phyloP scores from a whole-genome alignment of 2,888 invertebrate genomes.

The Stegophylla sp. region DNA sequence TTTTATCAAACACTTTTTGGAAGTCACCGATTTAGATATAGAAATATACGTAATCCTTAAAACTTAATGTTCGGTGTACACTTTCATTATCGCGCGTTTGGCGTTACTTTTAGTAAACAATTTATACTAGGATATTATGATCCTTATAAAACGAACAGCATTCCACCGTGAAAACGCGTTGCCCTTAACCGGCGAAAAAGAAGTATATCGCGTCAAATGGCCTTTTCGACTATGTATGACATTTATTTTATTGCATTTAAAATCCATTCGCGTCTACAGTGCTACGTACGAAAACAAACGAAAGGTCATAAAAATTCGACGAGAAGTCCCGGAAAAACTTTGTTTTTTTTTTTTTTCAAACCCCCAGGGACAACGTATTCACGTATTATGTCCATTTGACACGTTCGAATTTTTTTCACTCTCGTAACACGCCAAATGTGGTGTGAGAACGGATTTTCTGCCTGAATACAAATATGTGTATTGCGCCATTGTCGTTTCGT shows the following conservation, averaged over 20 bases:
- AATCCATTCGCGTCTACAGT: slow-evolving; percentile 32
- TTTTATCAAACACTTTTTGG: too few species aligned
- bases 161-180: background rate
- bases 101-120: too few species aligned
- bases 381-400: slow-evolving; percentile 50
- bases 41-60: too few species aligned
- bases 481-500: slow-evolving; percentile 3
- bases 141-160: too few species aligned
- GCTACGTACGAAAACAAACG: slow-evolving; percentile 31
- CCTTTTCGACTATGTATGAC: slow-evolving; percentile 47
- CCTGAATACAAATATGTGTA: slow-evolving; percentile 31
- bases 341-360: slow-evolving; percentile 16
- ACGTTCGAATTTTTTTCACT: slow-evolving; percentile 21
- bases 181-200: slow-evolving; percentile 3
- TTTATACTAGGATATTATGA: too few species aligned
- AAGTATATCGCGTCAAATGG: slow-evolving; percentile 33
- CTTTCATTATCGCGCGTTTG: too few species aligned
- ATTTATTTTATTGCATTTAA: slow-evolving; percentile 54
- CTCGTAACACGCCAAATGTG: slow-evolving; percentile 7
- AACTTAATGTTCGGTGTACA: too few species aligned
- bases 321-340: slow-evolving; percentile 32
- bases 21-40: too few species aligned
- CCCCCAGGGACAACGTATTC: slow-evolving; percentile 32
- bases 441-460: slow-evolving; percentile 14
- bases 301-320: slow-evolving; percentile 55